Evolutionary conservation across 2,113 vertebrate genomes (phyloP), one percentile per base, ranked within the genome.

Genomic region (Eubucco bourcierii): DNA sequence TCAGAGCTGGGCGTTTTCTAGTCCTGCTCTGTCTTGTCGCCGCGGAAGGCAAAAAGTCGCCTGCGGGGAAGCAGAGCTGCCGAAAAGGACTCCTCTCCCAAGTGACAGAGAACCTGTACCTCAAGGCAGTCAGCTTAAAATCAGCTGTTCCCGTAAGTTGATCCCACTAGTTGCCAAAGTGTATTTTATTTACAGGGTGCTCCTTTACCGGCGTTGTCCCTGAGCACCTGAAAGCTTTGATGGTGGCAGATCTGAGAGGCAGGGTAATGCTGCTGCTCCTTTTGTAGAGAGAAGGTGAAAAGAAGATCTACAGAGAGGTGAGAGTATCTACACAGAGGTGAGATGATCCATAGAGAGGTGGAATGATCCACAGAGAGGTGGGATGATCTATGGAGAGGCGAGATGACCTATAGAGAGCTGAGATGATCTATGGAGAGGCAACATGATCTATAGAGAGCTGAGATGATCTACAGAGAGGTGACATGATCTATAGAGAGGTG

Each of bases 41-140:
- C 56, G 79, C 80, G 85, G 95, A 93, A 89, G 83, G 91, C 33
- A 96, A 92, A 89, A 84, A 67, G 82, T 67, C 78, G 84, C 80
- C 79, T 81, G 87, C 90, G 61, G 76, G 66, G 64, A 94, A 88
- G 86, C 84, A 83, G 18, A 95, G 91, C 71, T 91, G 94, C 88
- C 77, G 94, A 28, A 95, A 87, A 95, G 93, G 80, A 91, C 87
- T 87, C 20, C 89, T 97, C 80, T 97, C 90, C 66, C 91, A 85
- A 37, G 94, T 97, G 60, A 96, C 96, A 33, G 96, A 97, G 59
- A 95, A 47, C 19, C 93, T 98, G 28, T 95, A 87, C 78, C 34
- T 93, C 50, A 52, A 52, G 50, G 50, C 50, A 52, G 24, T 12
- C 24, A 24, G 50, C 12, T 25, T 52, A 23, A 52, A 52, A 13